Evolutionary conservation across 2,113 vertebrate genomes (phyloP), one percentile per base, ranked within the genome.

Genomic region (Perca flavescens): DNA sequence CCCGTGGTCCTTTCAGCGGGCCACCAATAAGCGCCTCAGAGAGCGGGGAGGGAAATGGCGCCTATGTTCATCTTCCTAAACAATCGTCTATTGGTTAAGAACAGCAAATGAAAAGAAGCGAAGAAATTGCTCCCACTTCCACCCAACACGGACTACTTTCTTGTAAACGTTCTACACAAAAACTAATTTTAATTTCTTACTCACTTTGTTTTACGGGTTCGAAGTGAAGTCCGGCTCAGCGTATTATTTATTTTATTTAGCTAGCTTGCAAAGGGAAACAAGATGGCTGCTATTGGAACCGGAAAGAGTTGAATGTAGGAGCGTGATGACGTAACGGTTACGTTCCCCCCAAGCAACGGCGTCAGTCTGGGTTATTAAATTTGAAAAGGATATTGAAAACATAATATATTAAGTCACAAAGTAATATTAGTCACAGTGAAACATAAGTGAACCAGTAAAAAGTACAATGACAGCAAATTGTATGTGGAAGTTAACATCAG

Each of bases 1-100:
- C 88, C 91, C 90, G 92, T 92, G 93, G 91, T 94, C 93, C 93
- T 88, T 89, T 91, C 91, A 90, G 93, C 91, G 94, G 94, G 95
- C 95, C 95, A 96, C 95, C 95, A 96, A 96, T 96, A 96, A 96
- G 95, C 95, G 95, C 90, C 93, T 95, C 94, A 94, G 95, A 95
- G 94, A 92, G 95, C 95, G 92, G 92, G 92, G 94, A 95, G 95
- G 95, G 95, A 96, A 96, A 96, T 96, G 95, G 95, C 95, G 95
- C 95, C 95, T 92, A 85, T 95, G 94, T 95, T 96, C 95, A 95
- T 95, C 94, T 95, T 94, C 92, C 95, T 94, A 96, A 95, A 95
- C 95, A 96, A 95, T 92, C 94, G 91, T 95, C 95, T 92, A 96
- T 95, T 95, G 95, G 95, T 94, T 91, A 94, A 93, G 91, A 94